Evolutionary conservation across 2,797 vertebrate genomes (phyloP).

Genomic region (Bradypodion pumilum): DNA sequence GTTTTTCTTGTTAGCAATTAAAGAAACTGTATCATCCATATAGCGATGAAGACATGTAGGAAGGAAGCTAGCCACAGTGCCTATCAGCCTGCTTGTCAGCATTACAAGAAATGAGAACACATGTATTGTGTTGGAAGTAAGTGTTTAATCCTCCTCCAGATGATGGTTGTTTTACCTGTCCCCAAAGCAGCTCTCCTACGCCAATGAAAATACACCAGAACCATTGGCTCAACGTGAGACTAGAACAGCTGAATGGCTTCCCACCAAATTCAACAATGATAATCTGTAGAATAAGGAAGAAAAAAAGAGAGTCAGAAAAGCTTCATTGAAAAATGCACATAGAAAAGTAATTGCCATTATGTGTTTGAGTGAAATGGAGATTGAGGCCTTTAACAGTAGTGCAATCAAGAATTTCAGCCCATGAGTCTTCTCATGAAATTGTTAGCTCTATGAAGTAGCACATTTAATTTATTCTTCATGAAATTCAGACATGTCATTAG

Average conservation of each 20-base stretch:
- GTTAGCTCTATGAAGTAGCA: background rate
- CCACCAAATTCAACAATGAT: conserved; percentile 96
- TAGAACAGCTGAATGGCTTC: conserved; percentile 94
- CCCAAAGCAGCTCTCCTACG: conserved; percentile 94
- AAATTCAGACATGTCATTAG: background rate
- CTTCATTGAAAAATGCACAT: background rate
- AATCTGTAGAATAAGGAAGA: conserved; percentile 78
- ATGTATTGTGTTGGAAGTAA: background rate
- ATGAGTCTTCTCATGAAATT: background rate
- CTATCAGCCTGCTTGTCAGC: background rate
- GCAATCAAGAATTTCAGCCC: background rate
- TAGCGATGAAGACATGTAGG: background rate
- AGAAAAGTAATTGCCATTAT: background rate
- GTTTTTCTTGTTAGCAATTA: background rate
- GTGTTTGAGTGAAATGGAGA: background rate
- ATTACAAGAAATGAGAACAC: background rate
- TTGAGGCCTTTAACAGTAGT: background rate
- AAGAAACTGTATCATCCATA: background rate
- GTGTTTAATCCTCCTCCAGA: background rate
- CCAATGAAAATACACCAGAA: conserved; percentile 97
- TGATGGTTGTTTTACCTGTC: conserved; percentile 83
- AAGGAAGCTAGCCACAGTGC: background rate
- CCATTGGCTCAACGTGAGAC: conserved; percentile 93
- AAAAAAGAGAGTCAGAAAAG: background rate
- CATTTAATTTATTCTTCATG: background rate